Base-by-base conservation (phyloP, 2,888 invertebrate species). In the Baronia brevicornis region DNA sequence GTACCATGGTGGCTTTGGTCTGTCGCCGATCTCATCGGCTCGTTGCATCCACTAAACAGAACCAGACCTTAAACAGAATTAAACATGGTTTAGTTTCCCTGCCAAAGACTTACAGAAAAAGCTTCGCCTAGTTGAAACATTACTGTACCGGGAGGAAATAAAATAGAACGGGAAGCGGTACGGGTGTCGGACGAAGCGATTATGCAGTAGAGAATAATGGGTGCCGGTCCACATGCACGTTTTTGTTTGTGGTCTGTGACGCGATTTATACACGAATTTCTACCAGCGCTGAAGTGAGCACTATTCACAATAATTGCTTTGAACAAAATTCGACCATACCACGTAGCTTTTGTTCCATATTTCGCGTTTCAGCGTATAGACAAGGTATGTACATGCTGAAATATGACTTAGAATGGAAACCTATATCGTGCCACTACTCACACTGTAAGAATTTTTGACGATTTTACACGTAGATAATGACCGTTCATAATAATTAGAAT, bases 181-280 rank as follows among this genome's bases (percentile, higher is more conserved):
- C 82, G 80, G 79, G 78, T 75, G 79, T 78, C 72, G 80, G 80
- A 82, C 82, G 82, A 75, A 79, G 78, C 82, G 82, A 84, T 84
- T 84, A 84, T 84, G 80, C 82, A 80, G 82, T 79, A 73, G 80
- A 84, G 79, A 84, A 82, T 84, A 84, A 82, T 84, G 80, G 82
- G 65, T 68, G 73, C 71, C 75, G 74, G 78, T 80, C 82, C 78
- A 77, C 82, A 78, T 84, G 79, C 75, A 80, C 82, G 80, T 80
- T 82, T 84, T 82, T 82, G 82, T 84, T 84, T 82, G 84, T 79
- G 84, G 82, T 78, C 79, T 79, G 77, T 79, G 84, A 82, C 79
- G 82, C 82, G 80, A 84, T 84, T 82, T 84, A 84, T 82, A 74
- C 73, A 65, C 65, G 77, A 80, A 80, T 72, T 80, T 79, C 79